These are phyloP conservation scores for Onchidella celtica DNA, from an alignment of 2,888 invertebrate species.

Conservation along the genomic window DNA sequence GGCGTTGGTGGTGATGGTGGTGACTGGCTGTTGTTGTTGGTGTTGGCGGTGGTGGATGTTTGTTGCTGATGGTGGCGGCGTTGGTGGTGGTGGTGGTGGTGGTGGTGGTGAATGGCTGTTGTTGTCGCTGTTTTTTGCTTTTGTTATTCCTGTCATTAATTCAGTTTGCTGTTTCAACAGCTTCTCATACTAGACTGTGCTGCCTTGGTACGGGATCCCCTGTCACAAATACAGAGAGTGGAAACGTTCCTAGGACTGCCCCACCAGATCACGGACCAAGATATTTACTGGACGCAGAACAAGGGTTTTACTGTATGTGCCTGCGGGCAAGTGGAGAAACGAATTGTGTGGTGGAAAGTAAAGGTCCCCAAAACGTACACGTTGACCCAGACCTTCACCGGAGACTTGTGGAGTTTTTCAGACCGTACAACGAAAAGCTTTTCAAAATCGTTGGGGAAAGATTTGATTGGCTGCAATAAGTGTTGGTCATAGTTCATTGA, in stretches of 20 bases:
- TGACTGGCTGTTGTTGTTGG: no score
- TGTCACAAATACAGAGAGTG: slow-evolving; percentile 72
- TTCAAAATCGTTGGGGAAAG: slow-evolving; percentile 93
- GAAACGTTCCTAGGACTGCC: slow-evolving; percentile 76
- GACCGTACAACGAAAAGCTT: slow-evolving; percentile 72
- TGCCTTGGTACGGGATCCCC: slow-evolving; percentile 74
- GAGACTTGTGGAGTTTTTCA: slow-evolving; percentile 71
- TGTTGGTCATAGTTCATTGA: no score
- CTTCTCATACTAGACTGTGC: slow-evolving; percentile 92
- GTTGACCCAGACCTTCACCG: slow-evolving; percentile 86
- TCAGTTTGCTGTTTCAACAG: no score
- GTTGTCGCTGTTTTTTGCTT: no score
- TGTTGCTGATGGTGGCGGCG: no score
- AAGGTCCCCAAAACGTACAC: slow-evolving; percentile 91
- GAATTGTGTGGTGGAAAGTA: slow-evolving; percentile 91
- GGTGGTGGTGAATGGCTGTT: no score
- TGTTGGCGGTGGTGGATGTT: no score
- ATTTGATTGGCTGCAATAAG: slow-evolving; percentile 88
- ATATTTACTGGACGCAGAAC: slow-evolving; percentile 97
- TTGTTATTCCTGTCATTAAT: no score
- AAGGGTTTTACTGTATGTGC: slow-evolving; percentile 96
- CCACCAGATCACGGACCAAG: slow-evolving; percentile 82
- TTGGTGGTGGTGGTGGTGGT: no score
- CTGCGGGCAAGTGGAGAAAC: slow-evolving; percentile 85
- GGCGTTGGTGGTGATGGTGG: no score